A percentile compares a stretch with the other conserved stretches of the same genome.
These are phyloP conservation scores for Polyploca ridens DNA, from an alignment of 2,888 invertebrate species.

Conservation along the genomic window DNA sequence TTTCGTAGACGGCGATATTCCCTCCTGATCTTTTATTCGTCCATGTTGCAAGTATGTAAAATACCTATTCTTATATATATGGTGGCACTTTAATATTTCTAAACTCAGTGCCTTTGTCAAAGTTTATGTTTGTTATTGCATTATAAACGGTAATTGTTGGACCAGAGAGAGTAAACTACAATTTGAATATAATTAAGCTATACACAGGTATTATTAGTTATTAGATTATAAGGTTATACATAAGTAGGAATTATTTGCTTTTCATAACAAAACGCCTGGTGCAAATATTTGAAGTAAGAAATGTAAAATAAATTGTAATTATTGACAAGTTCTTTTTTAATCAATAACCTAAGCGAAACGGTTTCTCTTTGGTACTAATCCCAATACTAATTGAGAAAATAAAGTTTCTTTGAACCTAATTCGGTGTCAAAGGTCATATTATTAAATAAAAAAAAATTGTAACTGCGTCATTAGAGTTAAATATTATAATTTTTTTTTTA, in stretches of 20 bases:
- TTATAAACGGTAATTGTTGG: not conserved
- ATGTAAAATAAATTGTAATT: slow-evolving; percentile 19
- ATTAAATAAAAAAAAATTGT: too few species aligned
- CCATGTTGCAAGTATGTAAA: too few species aligned
- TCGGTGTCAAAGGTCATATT: too few species aligned
- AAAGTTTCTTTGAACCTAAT: too few species aligned
- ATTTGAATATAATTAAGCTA: slow-evolving; percentile 7
- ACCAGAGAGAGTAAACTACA: slow-evolving; percentile 1
- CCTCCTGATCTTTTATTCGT: too few species aligned
- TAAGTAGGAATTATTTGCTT: slow-evolving; percentile 29
- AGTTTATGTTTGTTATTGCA: not conserved
- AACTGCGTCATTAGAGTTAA: too few species aligned
- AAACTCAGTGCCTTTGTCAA: not conserved
- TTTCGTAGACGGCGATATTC: too few species aligned
- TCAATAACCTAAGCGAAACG: not conserved
- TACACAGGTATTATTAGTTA: slow-evolving; percentile 34
- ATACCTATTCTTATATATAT: not conserved
- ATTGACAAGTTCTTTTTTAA: slow-evolving; percentile 6
- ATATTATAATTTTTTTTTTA: too few species aligned
- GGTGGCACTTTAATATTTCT: not conserved
- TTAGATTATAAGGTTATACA: slow-evolving; percentile 19
- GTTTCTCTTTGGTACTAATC: too few species aligned
- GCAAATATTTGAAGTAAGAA: slow-evolving; percentile 35
- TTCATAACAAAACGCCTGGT: slow-evolving; percentile 28
- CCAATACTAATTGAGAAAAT: too few species aligned